Evolutionary conservation across 2,113 vertebrate genomes (phyloP).

Genomic region (Tachuris rubrigastra): DNA sequence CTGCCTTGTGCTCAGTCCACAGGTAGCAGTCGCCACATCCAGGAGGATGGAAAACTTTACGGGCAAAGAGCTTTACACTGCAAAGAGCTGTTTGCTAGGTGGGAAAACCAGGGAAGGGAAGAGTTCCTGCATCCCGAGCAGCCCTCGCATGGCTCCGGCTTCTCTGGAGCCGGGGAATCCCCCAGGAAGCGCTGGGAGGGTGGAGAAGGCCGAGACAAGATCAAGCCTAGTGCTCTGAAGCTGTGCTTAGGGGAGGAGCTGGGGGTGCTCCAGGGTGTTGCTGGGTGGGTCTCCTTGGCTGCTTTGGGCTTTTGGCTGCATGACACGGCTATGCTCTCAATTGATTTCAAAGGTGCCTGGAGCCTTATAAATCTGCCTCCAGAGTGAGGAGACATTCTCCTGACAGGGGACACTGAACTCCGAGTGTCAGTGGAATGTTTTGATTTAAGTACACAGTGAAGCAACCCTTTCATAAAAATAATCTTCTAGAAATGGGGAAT

Average conservation of each 20-base stretch:
- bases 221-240: constrained; percentile 21
- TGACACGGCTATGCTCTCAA: constrained; percentile 51
- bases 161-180: constrained; percentile 33
- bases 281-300: constrained; percentile 62
- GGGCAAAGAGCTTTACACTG: too few species aligned
- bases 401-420: not conserved
- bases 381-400: constrained; percentile 36
- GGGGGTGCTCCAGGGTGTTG: constrained; percentile 58
- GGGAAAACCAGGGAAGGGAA: not conserved
- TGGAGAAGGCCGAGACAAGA: constrained; percentile 35
- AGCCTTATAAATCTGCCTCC: constrained; percentile 64
- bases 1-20: not conserved
- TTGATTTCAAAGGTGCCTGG: constrained; percentile 64
- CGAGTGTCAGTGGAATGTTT: not conserved
- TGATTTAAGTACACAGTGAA: not conserved
- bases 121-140: not conserved
- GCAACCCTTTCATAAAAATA: not conserved
- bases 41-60: not conserved
- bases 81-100: not conserved
- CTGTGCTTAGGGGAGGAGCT: constrained; percentile 44
- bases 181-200: constrained; percentile 41
- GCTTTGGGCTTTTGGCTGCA: constrained; percentile 46
- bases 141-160: not conserved
- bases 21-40: not conserved
- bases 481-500: not conserved